These are phyloP conservation scores for Panthera leo DNA, from an alignment of 2,113 vertebrate genomes.

Conservation along the genomic window DNA sequence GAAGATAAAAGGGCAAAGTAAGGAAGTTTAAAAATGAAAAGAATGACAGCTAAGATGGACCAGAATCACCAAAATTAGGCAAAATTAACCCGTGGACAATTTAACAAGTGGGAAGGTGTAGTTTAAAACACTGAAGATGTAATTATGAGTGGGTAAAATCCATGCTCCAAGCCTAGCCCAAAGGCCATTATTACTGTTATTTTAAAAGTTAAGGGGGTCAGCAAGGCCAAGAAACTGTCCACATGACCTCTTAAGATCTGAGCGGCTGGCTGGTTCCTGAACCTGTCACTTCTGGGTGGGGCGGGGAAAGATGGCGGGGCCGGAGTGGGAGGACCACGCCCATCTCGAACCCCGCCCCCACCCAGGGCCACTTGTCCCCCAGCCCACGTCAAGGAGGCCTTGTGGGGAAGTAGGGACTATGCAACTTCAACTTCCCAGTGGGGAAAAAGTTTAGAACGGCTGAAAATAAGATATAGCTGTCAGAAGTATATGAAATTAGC, in stretches of 20 bases:
- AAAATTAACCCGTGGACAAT: neutral
- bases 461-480: slow-evolving; percentile 37
- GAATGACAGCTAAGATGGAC: neutral
- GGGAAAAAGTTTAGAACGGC: neutral
- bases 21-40: neutral
- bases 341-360: neutral
- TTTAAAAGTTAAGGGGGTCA: neutral
- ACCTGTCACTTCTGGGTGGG: neutral
- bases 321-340: rapidly evolving
- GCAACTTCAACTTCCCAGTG: neutral
- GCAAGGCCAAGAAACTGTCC: neutral
- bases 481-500: slow-evolving; percentile 53
- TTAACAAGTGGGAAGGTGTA: neutral
- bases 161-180: neutral
- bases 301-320: neutral
- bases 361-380: neutral
- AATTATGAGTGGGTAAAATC: neutral
- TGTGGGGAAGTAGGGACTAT: no score
- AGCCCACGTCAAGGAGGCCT: neutral
- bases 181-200: neutral
- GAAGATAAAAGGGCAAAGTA: neutral
- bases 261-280: neutral
- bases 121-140: neutral
- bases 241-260: neutral
- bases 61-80: neutral